Percentiles rank a stretch among this genome's conserved stretches.
phyloP scores from a whole-genome alignment of 2,113 vertebrate species.

The Platycercus adscitus region DNA sequence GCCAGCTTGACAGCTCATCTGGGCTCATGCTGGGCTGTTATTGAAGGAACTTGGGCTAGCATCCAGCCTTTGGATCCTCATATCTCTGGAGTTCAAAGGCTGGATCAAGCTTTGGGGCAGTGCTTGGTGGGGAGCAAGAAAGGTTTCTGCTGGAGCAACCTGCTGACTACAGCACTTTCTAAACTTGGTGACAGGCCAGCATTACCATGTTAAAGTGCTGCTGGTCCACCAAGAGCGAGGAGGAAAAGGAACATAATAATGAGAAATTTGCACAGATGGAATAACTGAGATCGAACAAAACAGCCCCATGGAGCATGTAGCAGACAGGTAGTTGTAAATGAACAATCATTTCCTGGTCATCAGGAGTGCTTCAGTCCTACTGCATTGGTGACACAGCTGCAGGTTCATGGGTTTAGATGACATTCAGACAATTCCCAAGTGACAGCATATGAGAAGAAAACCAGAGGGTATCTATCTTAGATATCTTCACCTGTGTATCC shows the following conservation, averaged over 20 bases:
- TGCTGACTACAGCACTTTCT: conserved; percentile 14
- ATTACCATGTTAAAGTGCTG: neutral
- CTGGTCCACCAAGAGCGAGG: neutral
- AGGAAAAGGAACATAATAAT: neutral
- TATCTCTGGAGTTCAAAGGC: neutral
- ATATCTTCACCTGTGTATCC: neutral
- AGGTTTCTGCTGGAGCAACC: neutral
- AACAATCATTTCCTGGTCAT: neutral
- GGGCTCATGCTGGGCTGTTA: neutral
- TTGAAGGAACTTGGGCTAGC: neutral
- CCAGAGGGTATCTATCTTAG: neutral
- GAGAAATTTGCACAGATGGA: neutral
- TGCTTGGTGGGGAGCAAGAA: neutral
- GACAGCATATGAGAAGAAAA: neutral
- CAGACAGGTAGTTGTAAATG: neutral
- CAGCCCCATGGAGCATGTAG: neutral
- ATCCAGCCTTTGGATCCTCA: neutral
- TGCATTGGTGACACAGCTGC: neutral
- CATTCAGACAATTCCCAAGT: neutral
- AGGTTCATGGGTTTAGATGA: neutral
- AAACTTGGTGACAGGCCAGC: neutral
- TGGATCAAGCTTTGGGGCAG: neutral
- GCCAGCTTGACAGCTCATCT: conserved; percentile 61
- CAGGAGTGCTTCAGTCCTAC: neutral
- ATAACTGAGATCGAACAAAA: neutral